phyloP scores from a whole-genome alignment of 2,888 invertebrate species.

The Fabriciana adippe region DNA sequence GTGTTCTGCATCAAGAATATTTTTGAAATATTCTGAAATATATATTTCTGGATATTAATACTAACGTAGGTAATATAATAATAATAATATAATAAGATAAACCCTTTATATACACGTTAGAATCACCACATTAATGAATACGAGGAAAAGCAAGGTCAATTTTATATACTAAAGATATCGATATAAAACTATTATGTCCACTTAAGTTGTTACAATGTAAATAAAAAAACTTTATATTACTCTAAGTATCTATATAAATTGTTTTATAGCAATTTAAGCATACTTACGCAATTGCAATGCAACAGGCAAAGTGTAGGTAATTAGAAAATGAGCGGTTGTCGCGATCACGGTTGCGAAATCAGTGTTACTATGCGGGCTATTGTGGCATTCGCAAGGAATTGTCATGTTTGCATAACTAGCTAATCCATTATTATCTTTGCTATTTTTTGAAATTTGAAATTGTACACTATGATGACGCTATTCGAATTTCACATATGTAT shows the following conservation, averaged over 20 bases:
- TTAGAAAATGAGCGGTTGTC: conserved; percentile 65
- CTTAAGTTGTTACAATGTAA: conserved; percentile 9
- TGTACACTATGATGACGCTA: conserved; percentile 12
- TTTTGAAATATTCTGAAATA: too few species aligned
- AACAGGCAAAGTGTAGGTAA: conserved; percentile 59
- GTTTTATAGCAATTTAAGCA: conserved; percentile 25
- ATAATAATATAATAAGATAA: too few species aligned
- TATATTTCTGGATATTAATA: too few species aligned
- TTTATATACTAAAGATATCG: not conserved
- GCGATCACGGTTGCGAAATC: conserved; percentile 54
- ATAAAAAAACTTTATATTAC: conserved; percentile 15
- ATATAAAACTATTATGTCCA: conserved; percentile 1
- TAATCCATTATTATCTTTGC: conserved; percentile 36
- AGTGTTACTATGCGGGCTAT: conserved; percentile 74
- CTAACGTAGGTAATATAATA: too few species aligned
- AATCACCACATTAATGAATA: not conserved
- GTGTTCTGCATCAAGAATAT: too few species aligned
- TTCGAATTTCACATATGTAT: conserved; percentile 2
- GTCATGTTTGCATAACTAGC: conserved; percentile 51
- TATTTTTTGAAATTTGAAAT: conserved; percentile 19
- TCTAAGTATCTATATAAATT: conserved; percentile 40
- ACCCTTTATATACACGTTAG: not conserved
- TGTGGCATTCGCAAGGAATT: conserved; percentile 56
- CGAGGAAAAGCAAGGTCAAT: conserved; percentile 10
- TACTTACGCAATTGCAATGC: conserved; percentile 57